Evolutionary conservation across 2,113 vertebrate species (phyloP), one percentile per base, ranked within the genome.

Genomic region (Gavialis gangeticus): DNA sequence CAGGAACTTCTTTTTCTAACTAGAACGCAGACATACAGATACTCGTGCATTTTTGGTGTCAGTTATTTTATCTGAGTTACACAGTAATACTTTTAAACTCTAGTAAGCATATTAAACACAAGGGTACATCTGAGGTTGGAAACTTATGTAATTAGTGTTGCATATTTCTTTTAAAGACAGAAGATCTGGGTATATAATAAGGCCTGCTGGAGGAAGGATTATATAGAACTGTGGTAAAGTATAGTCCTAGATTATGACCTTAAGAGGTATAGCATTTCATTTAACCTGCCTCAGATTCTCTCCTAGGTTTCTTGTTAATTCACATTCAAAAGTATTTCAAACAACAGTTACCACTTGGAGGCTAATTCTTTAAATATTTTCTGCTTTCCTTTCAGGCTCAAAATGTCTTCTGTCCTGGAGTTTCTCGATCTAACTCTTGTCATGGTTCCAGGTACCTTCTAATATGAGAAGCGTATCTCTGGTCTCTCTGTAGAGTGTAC

Each of bases 21-120:
- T 91, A 82, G 73, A 87, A 95, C 83, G 28, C 90, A 87, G 88
- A 83, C 93, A 76, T 93, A 93, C 64, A 90, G 63, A 87, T 91
- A 82, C 75, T 92, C 89, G 83, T 92, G 46, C 46, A 46, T 46
- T 46, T 37, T 66, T 9, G 14, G 63, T 14, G 63, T 66, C 63
- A 13, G 27, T 30, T 67, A 67, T 67, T 67, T 30, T 67, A 67
- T 30, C 64, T 67, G 64, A 14, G n/a, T 46, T 46, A 46, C 46
- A 46, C 8, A 46, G 46, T 9, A 46, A 46, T 46, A 7, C 46
- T 46, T 46, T 46, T 46, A 46, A 46, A 46, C 46, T 46, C 46
- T 46, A 46, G 46, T 46, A 46, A 46, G 46, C 46, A 46, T 46
- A 46, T 46, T 46, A 46, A 46, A 46, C 46, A 46, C 46, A 46